Percentiles rank a stretch among this genome's conserved stretches.
phyloP scores from a whole-genome alignment of 1,140 invertebrate species.

The Chionoecetes opilio region DNA sequence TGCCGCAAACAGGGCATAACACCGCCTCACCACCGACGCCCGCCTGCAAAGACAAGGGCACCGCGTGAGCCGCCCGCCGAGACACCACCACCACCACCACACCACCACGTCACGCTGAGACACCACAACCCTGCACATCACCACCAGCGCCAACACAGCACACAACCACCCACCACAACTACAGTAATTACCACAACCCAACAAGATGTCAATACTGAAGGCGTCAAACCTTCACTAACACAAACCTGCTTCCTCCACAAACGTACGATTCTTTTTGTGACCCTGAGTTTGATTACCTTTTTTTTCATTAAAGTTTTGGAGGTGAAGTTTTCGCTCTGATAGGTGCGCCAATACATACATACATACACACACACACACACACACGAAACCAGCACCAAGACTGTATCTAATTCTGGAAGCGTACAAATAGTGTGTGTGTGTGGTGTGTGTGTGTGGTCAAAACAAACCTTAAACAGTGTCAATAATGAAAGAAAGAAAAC shows the following conservation, averaged over 20 bases:
- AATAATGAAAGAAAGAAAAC: too few relatives aligned
- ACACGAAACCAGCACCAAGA: neutral
- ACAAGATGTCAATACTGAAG: neutral
- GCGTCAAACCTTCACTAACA: neutral
- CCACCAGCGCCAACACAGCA: neutral
- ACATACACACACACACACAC: neutral
- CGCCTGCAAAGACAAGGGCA: constrained; percentile 78
- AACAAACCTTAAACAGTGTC: too few relatives aligned
- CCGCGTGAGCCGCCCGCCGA: constrained; percentile 54
- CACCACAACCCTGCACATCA: neutral
- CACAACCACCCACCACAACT: neutral
- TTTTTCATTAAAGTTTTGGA: neutral
- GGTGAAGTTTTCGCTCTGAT: neutral
- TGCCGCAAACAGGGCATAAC: constrained; percentile 84
- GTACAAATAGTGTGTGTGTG: too few relatives aligned
- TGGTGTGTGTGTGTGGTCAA: too few relatives aligned
- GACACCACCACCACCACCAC: neutral
- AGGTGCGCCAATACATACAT: neutral
- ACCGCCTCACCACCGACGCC: constrained; percentile 73
- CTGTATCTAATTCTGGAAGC: too few relatives aligned
- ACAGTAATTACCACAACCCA: neutral
- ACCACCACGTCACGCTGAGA: neutral
- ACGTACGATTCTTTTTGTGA: neutral
- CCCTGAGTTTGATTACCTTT: neutral
- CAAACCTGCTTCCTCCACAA: neutral